These are phyloP conservation scores for Mus minutoides DNA, from an alignment of 2,797 vertebrate species.

Conservation along the genomic window DNA sequence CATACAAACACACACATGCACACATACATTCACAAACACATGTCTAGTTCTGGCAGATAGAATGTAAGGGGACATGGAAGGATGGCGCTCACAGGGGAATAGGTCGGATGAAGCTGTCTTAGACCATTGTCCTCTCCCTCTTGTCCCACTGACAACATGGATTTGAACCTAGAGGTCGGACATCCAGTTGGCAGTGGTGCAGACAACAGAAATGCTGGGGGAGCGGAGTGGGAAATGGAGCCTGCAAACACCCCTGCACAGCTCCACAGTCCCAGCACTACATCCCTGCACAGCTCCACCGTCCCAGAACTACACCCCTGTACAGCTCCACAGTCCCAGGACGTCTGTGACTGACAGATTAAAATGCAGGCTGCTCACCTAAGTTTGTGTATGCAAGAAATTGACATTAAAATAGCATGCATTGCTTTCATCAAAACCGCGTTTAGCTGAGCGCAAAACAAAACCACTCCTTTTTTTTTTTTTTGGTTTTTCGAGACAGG, in stretches of 20 bases:
- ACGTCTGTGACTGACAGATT: background rate
- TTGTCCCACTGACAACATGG: background rate
- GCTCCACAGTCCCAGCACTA: background rate
- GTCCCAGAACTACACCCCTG: background rate
- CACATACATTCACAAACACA: background rate
- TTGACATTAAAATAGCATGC: constrained; percentile 8
- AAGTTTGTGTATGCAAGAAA: background rate
- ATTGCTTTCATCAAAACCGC: background rate
- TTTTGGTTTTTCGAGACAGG: too few relatives aligned
- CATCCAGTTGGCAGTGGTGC: background rate
- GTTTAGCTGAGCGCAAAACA: background rate
- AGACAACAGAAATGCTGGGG: background rate
- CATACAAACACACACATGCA: background rate
- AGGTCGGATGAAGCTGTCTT: background rate
- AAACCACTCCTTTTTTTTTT: too few relatives aligned
- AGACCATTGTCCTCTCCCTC: background rate
- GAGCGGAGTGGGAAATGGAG: background rate
- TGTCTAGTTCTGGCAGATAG: background rate
- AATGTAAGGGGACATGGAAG: background rate
- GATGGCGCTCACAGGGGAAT: background rate
- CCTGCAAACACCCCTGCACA: background rate
- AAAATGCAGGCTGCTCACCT: background rate
- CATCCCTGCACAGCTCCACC: background rate
- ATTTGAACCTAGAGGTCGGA: background rate
- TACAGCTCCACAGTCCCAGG: background rate